Conservation (phyloP, 2,113 vertebrate genomes). For the Motacilla tschutschensis region DNA sequence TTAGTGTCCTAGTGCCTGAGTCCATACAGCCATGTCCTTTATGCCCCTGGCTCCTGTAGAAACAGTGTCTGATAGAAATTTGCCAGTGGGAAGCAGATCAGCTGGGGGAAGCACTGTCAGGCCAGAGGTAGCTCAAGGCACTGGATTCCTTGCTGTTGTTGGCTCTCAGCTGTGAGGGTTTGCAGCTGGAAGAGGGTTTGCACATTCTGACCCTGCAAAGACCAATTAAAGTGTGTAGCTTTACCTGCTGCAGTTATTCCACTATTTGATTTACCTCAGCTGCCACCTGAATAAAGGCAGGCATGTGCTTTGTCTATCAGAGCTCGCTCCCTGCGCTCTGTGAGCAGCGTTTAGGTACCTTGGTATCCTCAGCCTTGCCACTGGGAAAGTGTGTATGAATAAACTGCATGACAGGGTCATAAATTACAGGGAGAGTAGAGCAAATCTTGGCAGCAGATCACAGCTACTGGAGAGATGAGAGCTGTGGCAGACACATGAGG, state of each 20-base stretch:
- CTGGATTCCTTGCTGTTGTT: neutral
- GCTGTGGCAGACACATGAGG: slow-evolving; percentile 34
- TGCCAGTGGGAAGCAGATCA: neutral
- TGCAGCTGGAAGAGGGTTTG: neutral
- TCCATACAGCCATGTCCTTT: neutral
- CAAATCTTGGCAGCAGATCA: slow-evolving; percentile 50
- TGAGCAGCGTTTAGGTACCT: neutral
- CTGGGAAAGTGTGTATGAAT: slow-evolving; percentile 4
- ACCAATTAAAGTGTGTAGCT: neutral
- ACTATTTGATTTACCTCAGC: neutral
- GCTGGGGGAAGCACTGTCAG: neutral
- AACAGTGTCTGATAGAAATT: neutral
- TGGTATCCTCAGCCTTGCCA: neutral
- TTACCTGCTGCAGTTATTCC: neutral
- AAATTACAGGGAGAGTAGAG: slow-evolving; percentile 19
- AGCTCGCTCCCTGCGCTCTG: accelerated
- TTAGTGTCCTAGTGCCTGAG: neutral
- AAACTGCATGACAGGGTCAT: slow-evolving; percentile 29
- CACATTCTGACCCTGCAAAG: neutral
- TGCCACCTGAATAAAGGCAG: neutral
- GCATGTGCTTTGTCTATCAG: neutral
- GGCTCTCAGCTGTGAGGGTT: neutral
- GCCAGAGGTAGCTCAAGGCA: neutral
- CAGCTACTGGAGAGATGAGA: slow-evolving; percentile 11
- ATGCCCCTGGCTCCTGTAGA: neutral